Conservation (phyloP, 2,797 vertebrate genomes). For the Chelidonichthys spinosus region DNA sequence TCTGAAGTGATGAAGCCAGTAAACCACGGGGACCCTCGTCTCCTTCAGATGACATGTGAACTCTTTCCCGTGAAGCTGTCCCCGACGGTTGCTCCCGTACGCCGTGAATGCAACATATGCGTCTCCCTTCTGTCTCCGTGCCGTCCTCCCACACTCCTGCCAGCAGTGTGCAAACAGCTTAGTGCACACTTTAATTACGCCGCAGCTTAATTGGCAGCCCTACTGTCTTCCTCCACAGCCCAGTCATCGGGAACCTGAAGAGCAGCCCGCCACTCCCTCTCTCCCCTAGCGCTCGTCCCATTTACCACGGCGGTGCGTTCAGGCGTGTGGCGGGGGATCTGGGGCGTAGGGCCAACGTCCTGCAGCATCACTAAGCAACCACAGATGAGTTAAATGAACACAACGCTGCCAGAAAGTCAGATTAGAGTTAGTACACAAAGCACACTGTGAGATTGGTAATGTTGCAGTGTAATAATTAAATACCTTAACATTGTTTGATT, state of each 20-base stretch:
- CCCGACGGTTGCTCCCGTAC: constrained; percentile 19
- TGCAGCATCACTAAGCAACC: constrained; percentile 34
- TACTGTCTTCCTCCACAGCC: constrained; percentile 54
- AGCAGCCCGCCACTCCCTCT: constrained; percentile 34
- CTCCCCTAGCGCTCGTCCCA: constrained; percentile 13
- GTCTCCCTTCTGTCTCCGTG: constrained; percentile 38
- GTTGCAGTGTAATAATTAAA: neutral
- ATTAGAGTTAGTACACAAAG: constrained; percentile 1
- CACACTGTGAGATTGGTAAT: neutral
- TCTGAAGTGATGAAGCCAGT: neutral
- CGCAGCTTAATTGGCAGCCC: constrained; percentile 57
- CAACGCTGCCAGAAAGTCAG: neutral
- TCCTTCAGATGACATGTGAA: neutral
- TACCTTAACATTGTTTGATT: too few relatives aligned
- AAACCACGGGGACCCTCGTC: constrained; percentile 2
- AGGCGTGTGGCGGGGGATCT: constrained; percentile 35
- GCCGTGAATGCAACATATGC: constrained; percentile 50
- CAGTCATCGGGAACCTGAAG: constrained; percentile 40
- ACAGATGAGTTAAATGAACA: constrained; percentile 20
- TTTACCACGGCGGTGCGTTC: constrained; percentile 29
- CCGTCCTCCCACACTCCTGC: constrained; percentile 48
- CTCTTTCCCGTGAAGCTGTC: constrained; percentile 14
- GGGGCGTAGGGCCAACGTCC: constrained; percentile 1
- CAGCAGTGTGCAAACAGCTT: constrained; percentile 59
- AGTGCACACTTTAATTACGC: constrained; percentile 53